phyloP scores from a whole-genome alignment of 1,140 invertebrate genomes.

The Drosophila guanche region DNA sequence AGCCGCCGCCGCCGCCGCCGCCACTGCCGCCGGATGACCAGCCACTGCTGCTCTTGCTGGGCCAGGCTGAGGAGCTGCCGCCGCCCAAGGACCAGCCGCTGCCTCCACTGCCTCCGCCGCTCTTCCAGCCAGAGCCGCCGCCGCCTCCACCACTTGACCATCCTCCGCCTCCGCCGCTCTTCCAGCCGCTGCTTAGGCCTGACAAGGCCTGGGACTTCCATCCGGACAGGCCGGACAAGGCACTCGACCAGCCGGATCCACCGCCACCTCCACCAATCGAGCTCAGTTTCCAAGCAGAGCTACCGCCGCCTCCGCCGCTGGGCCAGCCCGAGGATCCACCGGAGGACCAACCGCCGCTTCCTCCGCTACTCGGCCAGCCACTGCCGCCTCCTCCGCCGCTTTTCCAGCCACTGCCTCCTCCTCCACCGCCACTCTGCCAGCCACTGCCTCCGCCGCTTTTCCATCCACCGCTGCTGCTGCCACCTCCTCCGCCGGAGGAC shows the following conservation, averaged over 20 bases:
- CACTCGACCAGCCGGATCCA: conserved; percentile 31
- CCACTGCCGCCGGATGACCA: conserved; percentile 52
- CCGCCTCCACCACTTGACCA: conserved; percentile 4
- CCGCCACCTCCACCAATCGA: conserved; percentile 19
- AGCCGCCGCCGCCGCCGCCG: conserved; percentile 36
- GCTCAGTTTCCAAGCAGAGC: conserved; percentile 28
- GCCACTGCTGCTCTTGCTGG: conserved; percentile 42
- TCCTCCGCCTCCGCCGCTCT: conserved; percentile 24
- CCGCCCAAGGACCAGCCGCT: conserved; percentile 44
- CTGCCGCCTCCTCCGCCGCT: neutral
- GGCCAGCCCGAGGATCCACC: too few relatives aligned
- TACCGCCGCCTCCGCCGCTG: conserved; percentile 10
- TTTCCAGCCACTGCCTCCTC: neutral
- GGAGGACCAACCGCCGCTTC: too few relatives aligned
- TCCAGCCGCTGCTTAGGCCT: conserved; percentile 21
- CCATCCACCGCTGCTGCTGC: conserved; percentile 40
- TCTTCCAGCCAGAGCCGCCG: conserved; percentile 28
- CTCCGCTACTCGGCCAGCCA: conserved; percentile 11
- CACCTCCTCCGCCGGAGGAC: conserved; percentile 12
- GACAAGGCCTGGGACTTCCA: conserved; percentile 32
- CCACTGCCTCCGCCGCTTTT: conserved; percentile 32
- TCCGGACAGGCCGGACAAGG: conserved; percentile 26
- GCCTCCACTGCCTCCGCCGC: conserved; percentile 14
- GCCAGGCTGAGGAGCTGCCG: conserved; percentile 37
- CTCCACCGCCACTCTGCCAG: conserved; percentile 27